Base-by-base conservation (phyloP, 2,888 invertebrate species). In the Liposcelis brunnea region DNA sequence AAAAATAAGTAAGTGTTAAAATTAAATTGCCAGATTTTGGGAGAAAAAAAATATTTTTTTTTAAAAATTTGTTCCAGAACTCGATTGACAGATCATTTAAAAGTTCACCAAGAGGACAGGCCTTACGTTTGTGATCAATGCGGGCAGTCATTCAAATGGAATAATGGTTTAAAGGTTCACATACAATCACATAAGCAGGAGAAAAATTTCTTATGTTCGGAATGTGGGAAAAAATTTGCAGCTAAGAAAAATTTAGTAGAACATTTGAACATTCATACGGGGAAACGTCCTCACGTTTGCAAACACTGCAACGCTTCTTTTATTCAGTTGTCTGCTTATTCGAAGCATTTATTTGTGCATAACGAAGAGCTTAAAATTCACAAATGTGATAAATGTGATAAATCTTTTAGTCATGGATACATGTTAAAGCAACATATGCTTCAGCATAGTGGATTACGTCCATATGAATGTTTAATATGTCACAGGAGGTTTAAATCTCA, bases 171-270 rank as follows among this genome's bases (percentile, higher is more conserved):
- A 14, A 14, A 35, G 10, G 14, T 15, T 10, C 35, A 35, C 10
- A 14, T 35, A 10, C 35, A 35, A 35, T 14, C 35, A 4, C 35
- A 35, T 35, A 35, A 35, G 15, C 35, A 35, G 10, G 35, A 35
- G 10, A 35, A 35, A 16, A 35, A 35, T 35, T 35, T 15, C 10
- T 35, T 35, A 16, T 35, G 35, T 10, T 35, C 35, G 4, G 35
- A 35, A 35, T 35, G 35, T 16, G 35, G 35, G 35, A 35, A 35
- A 15, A 35, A 35, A 35, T 35, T 35, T 35, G 14, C 35, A 16
- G 14, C 35, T 4, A 35, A 16, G 35, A 14, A 16, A 16, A 15
- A 14, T 35, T 35, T 40, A 21, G 7, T 40, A 8, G 40, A 40
- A n/a, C 40, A 40, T 19, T 18, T 19, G 12, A 18, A 40, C 40